Conservation (phyloP, 1,140 invertebrate species). For the Chlorops oryzae region DNA sequence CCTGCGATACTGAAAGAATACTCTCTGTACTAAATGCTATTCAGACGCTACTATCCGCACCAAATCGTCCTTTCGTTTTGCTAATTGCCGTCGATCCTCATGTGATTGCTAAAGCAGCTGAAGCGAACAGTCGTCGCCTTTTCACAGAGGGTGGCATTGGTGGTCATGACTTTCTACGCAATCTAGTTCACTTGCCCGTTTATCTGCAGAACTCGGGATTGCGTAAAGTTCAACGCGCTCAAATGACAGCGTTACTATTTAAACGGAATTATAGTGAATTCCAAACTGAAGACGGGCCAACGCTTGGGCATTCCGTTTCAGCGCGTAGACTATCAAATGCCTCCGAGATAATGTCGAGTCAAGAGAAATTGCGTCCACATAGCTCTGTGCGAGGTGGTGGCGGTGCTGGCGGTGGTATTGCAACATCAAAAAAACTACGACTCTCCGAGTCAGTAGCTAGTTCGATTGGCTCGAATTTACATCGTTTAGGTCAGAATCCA, state of each 20-base stretch:
- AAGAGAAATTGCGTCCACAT: constrained; percentile 58
- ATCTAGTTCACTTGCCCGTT: constrained; percentile 96
- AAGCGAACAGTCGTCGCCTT: constrained; percentile 78
- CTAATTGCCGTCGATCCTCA: constrained; percentile 94
- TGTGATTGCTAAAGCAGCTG: constrained; percentile 93
- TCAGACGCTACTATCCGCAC: constrained; percentile 87
- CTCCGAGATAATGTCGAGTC: constrained; percentile 71
- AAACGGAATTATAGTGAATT: constrained; percentile 39
- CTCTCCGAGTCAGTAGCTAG: constrained; percentile 83
- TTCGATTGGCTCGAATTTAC: constrained; percentile 81
- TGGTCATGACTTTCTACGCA: constrained; percentile 88
- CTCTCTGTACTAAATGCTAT: constrained; percentile 88
- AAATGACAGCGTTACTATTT: constrained; percentile 62
- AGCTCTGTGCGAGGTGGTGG: constrained; percentile 49
- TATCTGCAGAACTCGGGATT: constrained; percentile 95
- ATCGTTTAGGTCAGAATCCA: constrained; percentile 58
- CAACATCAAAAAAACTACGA: constrained; percentile 66
- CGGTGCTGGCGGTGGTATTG: constrained; percentile 45
- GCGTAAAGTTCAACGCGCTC: constrained; percentile 78
- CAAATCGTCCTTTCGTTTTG: constrained; percentile 85
- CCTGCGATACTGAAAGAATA: constrained; percentile 96
- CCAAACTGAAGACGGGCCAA: constrained; percentile 40
- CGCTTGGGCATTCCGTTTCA: constrained; percentile 56
- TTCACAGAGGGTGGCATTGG: constrained; percentile 86
- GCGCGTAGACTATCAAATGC: constrained; percentile 69